phyloP scores from a whole-genome alignment of 2,888 invertebrate species.

The Biston betularia region DNA sequence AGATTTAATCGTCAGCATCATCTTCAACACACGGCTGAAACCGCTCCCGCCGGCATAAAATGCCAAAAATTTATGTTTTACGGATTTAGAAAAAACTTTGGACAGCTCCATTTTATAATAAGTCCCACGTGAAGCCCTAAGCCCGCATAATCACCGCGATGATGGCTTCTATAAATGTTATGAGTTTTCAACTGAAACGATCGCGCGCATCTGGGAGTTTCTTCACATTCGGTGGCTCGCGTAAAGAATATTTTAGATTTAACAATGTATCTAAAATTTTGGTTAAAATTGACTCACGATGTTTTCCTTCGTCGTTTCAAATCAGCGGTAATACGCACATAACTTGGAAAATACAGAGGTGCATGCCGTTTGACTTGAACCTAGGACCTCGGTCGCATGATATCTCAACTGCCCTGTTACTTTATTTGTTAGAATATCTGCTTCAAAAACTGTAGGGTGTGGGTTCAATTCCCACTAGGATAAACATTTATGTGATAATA shows the following conservation, averaged over 20 bases:
- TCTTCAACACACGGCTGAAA: no score
- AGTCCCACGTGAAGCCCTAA: conserved; percentile 51
- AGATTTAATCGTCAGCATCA: no score
- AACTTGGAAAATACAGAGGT: no score
- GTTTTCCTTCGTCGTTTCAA: no score
- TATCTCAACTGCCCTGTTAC: no score
- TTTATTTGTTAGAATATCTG: no score
- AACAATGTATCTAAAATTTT: conserved; percentile 7
- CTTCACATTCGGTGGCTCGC: conserved; percentile 37
- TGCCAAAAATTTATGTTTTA: background rate
- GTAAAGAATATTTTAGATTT: no score
- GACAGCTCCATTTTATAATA: background rate
- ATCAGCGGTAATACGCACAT: background rate
- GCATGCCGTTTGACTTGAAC: no score
- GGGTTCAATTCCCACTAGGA: no score
- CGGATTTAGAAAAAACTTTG: background rate
- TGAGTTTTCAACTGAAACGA: conserved; percentile 64
- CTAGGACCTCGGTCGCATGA: no score
- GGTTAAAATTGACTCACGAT: background rate
- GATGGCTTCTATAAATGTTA: conserved; percentile 78
- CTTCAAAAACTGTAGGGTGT: no score
- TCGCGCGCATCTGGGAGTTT: conserved; percentile 67
- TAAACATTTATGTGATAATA: no score
- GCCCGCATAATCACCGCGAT: conserved; percentile 72
- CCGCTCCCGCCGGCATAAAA: background rate